A percentile compares a stretch with the other conserved stretches of the same genome.
These are phyloP conservation scores for Plebejus argus DNA, from an alignment of 2,888 invertebrate genomes.

Conservation along the genomic window DNA sequence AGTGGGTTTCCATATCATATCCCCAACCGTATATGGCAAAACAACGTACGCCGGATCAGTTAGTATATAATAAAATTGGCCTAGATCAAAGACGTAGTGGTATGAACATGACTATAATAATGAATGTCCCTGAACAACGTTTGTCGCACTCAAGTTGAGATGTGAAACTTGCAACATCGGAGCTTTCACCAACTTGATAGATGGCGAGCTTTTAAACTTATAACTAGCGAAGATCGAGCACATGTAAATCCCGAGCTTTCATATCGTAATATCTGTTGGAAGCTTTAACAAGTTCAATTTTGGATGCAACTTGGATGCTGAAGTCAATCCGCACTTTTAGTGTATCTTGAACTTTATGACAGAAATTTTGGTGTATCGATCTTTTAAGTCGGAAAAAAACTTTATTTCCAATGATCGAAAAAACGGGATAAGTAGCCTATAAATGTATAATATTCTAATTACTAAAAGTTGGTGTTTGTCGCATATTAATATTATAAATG, in stretches of 20 bases:
- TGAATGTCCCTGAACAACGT: neutral
- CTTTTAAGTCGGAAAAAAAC: neutral
- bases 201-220: constrained; percentile 18
- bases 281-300: constrained; percentile 7
- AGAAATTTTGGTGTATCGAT: neutral
- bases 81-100: neutral
- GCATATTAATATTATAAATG: too few species aligned
- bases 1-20: too few species aligned
- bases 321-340: neutral
- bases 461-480: too few species aligned
- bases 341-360: neutral
- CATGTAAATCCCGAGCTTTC: constrained; percentile 15
- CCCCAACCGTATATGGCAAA: too few species aligned
- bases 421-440: too few species aligned
- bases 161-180: constrained; percentile 11
- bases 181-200: constrained; percentile 14
- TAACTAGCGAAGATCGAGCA: constrained; percentile 22
- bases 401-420: too few species aligned
- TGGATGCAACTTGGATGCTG: neutral
- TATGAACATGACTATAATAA: neutral
- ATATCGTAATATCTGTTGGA: constrained; percentile 5
- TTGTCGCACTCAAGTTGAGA: constrained; percentile 7
- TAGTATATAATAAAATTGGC: neutral
- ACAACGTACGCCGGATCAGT: too few species aligned
- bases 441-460: too few species aligned